Percentiles rank a stretch among this genome's conserved stretches.
phyloP scores from a whole-genome alignment of 2,797 vertebrate species.

The Acrossocheilus fasciatus region DNA sequence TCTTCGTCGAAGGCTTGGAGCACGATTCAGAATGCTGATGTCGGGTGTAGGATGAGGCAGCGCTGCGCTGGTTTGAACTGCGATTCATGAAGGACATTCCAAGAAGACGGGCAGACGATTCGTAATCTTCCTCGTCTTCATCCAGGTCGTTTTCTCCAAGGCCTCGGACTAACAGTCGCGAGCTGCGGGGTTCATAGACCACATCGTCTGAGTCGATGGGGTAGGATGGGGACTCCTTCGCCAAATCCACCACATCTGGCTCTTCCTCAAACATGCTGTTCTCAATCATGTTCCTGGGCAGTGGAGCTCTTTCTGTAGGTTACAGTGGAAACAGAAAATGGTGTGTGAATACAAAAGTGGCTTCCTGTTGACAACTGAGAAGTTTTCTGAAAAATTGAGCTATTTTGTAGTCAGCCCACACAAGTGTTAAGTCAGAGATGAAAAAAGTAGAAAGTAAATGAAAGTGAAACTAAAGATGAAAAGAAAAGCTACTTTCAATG shows the following conservation, averaged over 20 bases:
- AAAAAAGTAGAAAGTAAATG: not conserved
- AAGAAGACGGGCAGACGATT: slow-evolving; percentile 93
- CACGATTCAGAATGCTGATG: slow-evolving; percentile 83
- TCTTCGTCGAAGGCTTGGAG: slow-evolving; percentile 81
- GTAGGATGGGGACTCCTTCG: slow-evolving; percentile 89
- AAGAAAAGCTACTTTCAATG: not conserved
- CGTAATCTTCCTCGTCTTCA: slow-evolving; percentile 95
- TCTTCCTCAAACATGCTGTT: slow-evolving; percentile 99
- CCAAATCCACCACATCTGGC: slow-evolving; percentile 94
- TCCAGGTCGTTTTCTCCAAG: slow-evolving; percentile 95
- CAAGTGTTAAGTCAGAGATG: not conserved
- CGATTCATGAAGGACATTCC: slow-evolving; percentile 99
- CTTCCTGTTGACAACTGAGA: slow-evolving; percentile 49
- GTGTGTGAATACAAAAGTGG: slow-evolving; percentile 42
- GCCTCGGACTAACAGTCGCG: slow-evolving; percentile 90
- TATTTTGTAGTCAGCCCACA: not conserved
- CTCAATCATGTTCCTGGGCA: slow-evolving; percentile 99
- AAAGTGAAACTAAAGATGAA: slow-evolving; percentile 19
- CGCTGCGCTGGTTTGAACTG: slow-evolving; percentile 83
- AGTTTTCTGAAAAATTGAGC: not conserved
- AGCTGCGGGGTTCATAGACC: slow-evolving; percentile 91
- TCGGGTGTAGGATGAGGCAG: slow-evolving; percentile 77
- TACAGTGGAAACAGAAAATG: slow-evolving; percentile 52
- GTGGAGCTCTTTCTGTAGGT: slow-evolving; percentile 83
- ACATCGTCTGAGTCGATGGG: slow-evolving; percentile 93